Conservation (phyloP, 2,113 vertebrate genomes). For the Nerophis ophidion region DNA sequence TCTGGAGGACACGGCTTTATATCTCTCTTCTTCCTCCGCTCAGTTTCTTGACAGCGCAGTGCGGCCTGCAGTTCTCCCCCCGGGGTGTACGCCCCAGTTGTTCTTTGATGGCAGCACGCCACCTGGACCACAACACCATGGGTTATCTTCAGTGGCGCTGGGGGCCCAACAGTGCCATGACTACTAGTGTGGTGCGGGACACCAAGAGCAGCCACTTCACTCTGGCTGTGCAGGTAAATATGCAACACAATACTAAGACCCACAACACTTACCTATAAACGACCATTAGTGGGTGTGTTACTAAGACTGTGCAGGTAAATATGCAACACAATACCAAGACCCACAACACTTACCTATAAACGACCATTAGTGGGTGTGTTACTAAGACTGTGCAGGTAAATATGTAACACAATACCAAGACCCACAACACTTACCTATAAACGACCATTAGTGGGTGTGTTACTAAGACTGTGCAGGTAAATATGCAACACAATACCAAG, state of each 20-base stretch:
- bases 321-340: no score
- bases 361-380: no score
- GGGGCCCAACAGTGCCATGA: constrained; percentile 94
- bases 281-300: background rate
- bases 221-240: constrained; percentile 82
- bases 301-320: no score
- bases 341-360: no score
- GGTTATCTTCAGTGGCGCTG: constrained; percentile 95
- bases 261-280: no score
- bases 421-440: no score
- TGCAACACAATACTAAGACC: background rate
- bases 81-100: constrained; percentile 83
- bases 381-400: no score
- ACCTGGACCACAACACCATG: constrained; percentile 94
- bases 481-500: no score
- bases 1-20: background rate
- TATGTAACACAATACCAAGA: no score
- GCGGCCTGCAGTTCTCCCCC: constrained; percentile 89
- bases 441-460: no score
- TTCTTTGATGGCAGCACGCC: constrained; percentile 85
- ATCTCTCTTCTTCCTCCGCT: background rate
- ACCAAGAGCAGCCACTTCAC: constrained; percentile 93
- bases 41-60: constrained; percentile 91
- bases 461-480: no score
- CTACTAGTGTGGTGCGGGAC: constrained; percentile 89